Conservation (phyloP, 1,140 invertebrate species). For the Lasaia peninsularis region DNA sequence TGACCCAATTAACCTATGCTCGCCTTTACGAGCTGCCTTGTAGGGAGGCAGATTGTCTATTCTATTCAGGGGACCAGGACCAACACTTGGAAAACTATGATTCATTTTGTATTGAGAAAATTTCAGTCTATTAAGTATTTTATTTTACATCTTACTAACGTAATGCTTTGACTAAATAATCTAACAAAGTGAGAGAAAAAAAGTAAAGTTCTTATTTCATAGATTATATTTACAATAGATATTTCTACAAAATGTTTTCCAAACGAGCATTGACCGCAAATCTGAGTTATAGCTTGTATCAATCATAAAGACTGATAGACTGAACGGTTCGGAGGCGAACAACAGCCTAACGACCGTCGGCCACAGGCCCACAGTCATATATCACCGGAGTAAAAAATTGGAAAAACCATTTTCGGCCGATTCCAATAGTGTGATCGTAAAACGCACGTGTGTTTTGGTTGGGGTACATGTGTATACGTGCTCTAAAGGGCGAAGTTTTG, state of each 20-base stretch:
- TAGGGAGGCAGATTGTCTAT: too few species aligned
- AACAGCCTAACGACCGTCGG: conserved; percentile 35
- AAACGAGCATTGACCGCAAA: conserved; percentile 1
- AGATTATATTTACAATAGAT: background rate
- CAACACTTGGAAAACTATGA: too few species aligned
- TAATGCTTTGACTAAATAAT: too few species aligned
- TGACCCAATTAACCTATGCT: too few species aligned
- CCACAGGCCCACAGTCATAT: conserved; percentile 35
- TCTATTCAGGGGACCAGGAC: too few species aligned
- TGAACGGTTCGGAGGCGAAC: conserved; percentile 24
- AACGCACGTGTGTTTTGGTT: conserved; percentile 60
- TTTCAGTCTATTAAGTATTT: too few species aligned
- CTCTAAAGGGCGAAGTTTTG: conserved; percentile 60
- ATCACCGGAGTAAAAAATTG: conserved; percentile 50
- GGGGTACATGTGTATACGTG: conserved; percentile 56
- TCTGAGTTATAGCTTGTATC: conserved; percentile 29
- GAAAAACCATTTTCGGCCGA: conserved; percentile 53
- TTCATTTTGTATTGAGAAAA: too few species aligned
- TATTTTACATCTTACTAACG: too few species aligned
- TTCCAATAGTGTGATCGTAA: conserved; percentile 66
- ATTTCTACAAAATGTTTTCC: conserved; percentile 3
- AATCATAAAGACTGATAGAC: conserved; percentile 36
- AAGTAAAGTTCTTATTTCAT: too few species aligned
- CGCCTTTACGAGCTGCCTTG: too few species aligned
- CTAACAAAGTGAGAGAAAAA: too few species aligned